A percentile compares a stretch with the other conserved stretches of the same genome.
Conservation (phyloP, 2,113 vertebrate genomes). For the Turnix velox region DNA sequence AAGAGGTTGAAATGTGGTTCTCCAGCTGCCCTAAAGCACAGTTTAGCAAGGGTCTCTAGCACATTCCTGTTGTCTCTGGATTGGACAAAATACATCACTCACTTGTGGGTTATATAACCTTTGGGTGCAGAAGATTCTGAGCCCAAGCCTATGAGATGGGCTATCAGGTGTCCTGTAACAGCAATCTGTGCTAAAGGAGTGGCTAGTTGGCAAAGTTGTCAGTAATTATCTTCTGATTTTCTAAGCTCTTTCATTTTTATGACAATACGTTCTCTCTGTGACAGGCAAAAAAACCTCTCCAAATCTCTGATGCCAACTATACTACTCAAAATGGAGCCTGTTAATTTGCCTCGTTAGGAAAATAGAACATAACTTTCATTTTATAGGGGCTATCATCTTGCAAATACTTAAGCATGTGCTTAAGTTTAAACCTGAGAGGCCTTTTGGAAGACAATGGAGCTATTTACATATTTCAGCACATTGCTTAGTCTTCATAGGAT, state of each 20-base stretch:
- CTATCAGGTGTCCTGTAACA: not conserved
- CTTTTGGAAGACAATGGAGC: not conserved
- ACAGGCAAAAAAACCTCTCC: fast-evolving
- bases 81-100: not conserved
- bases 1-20: not conserved
- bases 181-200: not conserved
- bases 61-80: not conserved
- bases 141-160: not conserved
- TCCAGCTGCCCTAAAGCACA: not conserved
- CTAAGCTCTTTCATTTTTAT: not conserved
- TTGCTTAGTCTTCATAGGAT: not conserved
- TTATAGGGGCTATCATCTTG: not conserved
- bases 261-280: not conserved
- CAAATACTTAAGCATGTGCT: not conserved
- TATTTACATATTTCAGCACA: not conserved
- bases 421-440: slow-evolving; percentile 9
- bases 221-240: not conserved
- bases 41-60: not conserved
- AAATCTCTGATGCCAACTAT: not conserved
- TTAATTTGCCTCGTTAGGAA: not conserved
- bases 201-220: not conserved
- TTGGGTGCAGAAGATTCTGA: fast-evolving
- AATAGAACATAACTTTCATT: not conserved
- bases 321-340: not conserved
- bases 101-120: not conserved